These are phyloP conservation scores for Lycopodina hypogea DNA, from an alignment of 37 sponge, comb jelly and placozoan species.

Conservation along the genomic window DNA sequence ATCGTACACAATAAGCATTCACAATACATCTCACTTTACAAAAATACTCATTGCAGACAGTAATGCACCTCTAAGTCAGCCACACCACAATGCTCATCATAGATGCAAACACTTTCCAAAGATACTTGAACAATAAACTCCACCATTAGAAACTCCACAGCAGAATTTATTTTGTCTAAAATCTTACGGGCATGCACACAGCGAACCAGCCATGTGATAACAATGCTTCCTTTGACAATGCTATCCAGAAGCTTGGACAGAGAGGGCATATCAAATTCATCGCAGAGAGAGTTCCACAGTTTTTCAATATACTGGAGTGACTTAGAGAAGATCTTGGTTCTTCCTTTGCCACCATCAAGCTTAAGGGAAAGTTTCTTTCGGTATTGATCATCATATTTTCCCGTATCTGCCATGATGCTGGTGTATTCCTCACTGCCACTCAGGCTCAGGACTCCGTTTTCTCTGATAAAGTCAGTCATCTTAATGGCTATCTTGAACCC, in stretches of 20 bases:
- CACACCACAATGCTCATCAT: background rate
- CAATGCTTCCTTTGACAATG: background rate
- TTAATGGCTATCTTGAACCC: background rate
- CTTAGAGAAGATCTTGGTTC: background rate
- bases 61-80: background rate
- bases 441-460: too few relatives aligned
- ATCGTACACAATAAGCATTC: background rate
- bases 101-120: background rate
- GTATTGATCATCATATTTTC: background rate
- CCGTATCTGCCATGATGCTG: background rate
- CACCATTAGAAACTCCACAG: background rate
- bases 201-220: background rate
- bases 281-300: slow-evolving; percentile 4
- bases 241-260: slow-evolving; percentile 2
- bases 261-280: slow-evolving; percentile 4
- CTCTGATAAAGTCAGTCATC: background rate
- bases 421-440: background rate
- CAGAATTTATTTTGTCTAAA: background rate
- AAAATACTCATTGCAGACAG: background rate
- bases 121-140: background rate
- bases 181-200: background rate
- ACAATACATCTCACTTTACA: background rate
- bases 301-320: slow-evolving; percentile 14
- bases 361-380: background rate
- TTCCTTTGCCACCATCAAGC: background rate